A percentile compares a stretch with the other conserved stretches of the same genome.
Conservation (phyloP, 2,113 vertebrate genomes). For the Brachionichthys hirsutus region DNA sequence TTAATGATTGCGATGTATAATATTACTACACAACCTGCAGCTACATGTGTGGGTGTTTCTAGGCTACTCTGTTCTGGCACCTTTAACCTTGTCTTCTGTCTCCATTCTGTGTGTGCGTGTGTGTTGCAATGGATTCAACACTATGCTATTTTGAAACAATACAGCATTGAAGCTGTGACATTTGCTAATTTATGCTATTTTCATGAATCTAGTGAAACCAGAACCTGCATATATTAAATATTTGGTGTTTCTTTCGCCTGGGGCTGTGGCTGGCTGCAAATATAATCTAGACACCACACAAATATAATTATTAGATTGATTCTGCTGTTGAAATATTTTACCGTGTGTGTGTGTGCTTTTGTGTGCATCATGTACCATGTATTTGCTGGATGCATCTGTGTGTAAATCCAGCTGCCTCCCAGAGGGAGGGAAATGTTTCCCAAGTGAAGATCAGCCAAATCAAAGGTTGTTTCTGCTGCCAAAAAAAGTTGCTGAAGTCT, state of each 20-base stretch:
- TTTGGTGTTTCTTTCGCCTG: background rate
- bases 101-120: too few species aligned
- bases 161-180: too few species aligned
- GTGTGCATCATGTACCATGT: constrained; percentile 20
- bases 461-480: constrained; percentile 45
- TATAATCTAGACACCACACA: background rate
- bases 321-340: background rate
- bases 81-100: too few species aligned
- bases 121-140: too few species aligned
- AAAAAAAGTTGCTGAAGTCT: constrained; percentile 42
- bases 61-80: too few species aligned
- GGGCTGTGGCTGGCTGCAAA: constrained; percentile 4
- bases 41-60: too few species aligned
- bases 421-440: constrained; percentile 20
- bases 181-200: too few species aligned
- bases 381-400: background rate
- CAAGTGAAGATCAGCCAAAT: constrained; percentile 53
- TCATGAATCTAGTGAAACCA: too few species aligned
- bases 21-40: too few species aligned
- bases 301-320: background rate
- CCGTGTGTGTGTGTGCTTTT: constrained; percentile 13
- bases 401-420: constrained; percentile 9
- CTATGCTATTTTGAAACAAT: background rate
- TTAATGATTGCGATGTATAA: too few species aligned
- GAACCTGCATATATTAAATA: background rate